Conservation (phyloP, 2,888 invertebrate species). For the Tachina fera region DNA sequence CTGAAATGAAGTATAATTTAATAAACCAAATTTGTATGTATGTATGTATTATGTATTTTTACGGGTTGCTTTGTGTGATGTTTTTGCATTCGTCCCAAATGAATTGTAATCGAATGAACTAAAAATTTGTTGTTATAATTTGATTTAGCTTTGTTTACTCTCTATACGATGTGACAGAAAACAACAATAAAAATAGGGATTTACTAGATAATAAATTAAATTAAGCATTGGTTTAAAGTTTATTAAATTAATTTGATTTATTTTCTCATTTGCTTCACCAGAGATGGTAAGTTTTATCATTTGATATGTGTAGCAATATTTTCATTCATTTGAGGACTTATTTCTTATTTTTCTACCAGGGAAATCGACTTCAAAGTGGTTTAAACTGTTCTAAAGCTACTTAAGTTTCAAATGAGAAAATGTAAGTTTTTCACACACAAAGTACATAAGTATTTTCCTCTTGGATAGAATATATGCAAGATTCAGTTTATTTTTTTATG, state of each 20-base stretch:
- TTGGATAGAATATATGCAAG: no score
- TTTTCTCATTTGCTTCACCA: neutral
- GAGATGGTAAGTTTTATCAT: neutral
- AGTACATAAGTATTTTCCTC: no score
- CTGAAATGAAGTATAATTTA: constrained; percentile 33
- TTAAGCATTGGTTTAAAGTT: constrained; percentile 38
- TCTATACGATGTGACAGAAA: neutral
- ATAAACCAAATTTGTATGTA: neutral
- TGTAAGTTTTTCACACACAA: no score
- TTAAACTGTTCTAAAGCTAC: no score
- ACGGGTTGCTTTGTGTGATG: neutral
- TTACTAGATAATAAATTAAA: constrained; percentile 35
- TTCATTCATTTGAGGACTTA: no score
- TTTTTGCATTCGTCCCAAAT: neutral
- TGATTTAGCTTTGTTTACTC: neutral
- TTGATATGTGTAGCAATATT: no score
- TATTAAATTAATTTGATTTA: constrained; percentile 53
- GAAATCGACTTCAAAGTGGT: no score
- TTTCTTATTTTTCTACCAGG: no score
- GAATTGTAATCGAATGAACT: constrained; percentile 1
- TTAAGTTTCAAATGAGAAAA: no score
- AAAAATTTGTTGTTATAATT: constrained; percentile 7
- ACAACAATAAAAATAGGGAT: no score
- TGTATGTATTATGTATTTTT: neutral
- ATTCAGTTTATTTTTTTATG: no score